A percentile compares a stretch with the other conserved stretches of the same genome.
Evolutionary conservation across 2,113 vertebrate genomes (phyloP).

Genomic region (Pao palembangensis): DNA sequence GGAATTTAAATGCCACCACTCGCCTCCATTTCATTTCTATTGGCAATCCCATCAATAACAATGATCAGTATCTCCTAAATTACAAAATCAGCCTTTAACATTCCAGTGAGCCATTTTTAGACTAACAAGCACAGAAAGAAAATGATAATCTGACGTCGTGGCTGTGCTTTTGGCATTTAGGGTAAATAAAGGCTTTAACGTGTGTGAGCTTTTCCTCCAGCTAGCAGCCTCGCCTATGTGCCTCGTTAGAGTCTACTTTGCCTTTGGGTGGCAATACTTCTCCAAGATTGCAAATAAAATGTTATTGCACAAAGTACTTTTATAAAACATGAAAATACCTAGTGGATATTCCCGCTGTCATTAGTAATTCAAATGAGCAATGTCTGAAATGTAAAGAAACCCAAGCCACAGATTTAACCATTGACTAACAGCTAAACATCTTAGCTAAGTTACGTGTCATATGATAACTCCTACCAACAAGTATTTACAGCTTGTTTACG

Average conservation of each 20-base stretch:
- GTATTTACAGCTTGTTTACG: background rate
- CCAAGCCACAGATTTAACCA: conserved; percentile 21
- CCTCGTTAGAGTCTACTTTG: conserved; percentile 30
- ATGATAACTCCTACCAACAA: conserved; percentile 13
- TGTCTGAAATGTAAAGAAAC: background rate
- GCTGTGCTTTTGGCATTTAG: too few species aligned
- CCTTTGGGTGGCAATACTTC: conserved; percentile 13
- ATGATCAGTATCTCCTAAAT: too few species aligned
- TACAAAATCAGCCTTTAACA: too few species aligned
- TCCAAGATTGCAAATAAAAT: conserved; percentile 19
- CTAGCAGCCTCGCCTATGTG: background rate
- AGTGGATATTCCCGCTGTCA: background rate
- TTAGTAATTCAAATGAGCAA: background rate
- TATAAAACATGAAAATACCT: conserved; percentile 22
- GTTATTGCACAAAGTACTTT: conserved; percentile 16
- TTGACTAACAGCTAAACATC: conserved; percentile 50
- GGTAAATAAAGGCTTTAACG: background rate
- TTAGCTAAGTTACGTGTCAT: conserved; percentile 65
- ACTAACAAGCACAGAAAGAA: too few species aligned
- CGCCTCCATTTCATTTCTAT: too few species aligned
- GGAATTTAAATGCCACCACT: background rate
- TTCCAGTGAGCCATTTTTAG: too few species aligned
- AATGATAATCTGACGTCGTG: too few species aligned
- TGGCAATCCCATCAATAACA: too few species aligned
- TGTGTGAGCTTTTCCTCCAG: background rate